Evolutionary conservation across 2,888 invertebrate genomes (phyloP), one percentile per base, ranked within the genome.

Genomic region (Amblyjoppa proteus): DNA sequence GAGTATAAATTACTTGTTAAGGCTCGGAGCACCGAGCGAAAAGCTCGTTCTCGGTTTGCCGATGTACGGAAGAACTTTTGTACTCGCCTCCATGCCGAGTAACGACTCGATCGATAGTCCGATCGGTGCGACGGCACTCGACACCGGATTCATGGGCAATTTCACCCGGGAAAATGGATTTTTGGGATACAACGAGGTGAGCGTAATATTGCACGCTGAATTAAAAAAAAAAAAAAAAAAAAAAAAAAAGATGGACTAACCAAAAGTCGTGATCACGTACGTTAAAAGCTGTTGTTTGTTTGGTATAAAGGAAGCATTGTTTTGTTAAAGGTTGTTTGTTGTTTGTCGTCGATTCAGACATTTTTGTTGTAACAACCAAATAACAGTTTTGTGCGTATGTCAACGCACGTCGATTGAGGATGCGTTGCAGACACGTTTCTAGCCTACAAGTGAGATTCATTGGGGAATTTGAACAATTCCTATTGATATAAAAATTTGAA

Each of bases 161-260:
- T 97, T 95, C 87, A 98, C 97, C 0, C 95, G 95, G 25, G 97
- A 98, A 93, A 96, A 96, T 88, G 98, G 98, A 0, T 98, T 98
- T 89, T 96, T 98, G 94, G 98, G 98, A 1, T 98, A 97, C 92
- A 98, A 98, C 92, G 98, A 98, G 95, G 97, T 97, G 92, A 91
- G 88, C 83, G 79, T 71, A 28, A 41, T 51, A 5, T 4, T 38
- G 13, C 61, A 75, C 9, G 38, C 20, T 20, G 20, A 20, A 20
- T 20, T n/a, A 51, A 38, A 31, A 49, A 71, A 51, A 34, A 34
- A 2, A 34, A 34, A 0, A 3, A n/a, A 51, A 38, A 31, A 49
- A 71, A 51, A 34, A 34, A 2, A 34, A 34, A 0, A 3, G 4
- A 3, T 34, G 28, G 28, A 3, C 4, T 34, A 6, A 34, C 34